phyloP scores from a whole-genome alignment of 2,113 vertebrate species.

The Gila orcuttii region DNA sequence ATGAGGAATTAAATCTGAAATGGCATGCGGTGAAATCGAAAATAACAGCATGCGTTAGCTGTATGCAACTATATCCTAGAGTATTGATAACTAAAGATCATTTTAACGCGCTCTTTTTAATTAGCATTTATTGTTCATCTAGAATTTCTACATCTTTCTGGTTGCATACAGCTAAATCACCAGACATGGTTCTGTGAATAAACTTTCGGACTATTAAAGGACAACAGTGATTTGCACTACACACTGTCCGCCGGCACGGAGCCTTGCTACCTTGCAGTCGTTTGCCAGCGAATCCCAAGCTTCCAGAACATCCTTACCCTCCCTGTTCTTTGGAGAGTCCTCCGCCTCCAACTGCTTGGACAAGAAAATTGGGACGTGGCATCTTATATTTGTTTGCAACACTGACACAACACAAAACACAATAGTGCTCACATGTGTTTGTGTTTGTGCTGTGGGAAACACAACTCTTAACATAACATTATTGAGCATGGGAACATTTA shows the following conservation, averaged over 20 bases:
- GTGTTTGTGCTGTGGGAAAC: constrained; percentile 15
- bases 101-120: neutral
- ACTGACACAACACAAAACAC: constrained; percentile 16
- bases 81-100: neutral
- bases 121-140: neutral
- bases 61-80: constrained; percentile 70
- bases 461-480: neutral
- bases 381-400: constrained; percentile 18
- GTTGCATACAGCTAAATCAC: constrained; percentile 69
- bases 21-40: constrained; percentile 54
- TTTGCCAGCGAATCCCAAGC: constrained; percentile 80
- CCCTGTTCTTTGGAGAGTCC: constrained; percentile 73
- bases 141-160: constrained; percentile 26
- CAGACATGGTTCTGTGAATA: constrained; percentile 48
- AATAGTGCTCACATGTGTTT: neutral
- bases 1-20: constrained; percentile 54
- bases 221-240: constrained; percentile 35
- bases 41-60: constrained; percentile 54
- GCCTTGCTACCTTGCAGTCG: constrained; percentile 81
- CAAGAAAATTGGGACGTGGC: constrained; percentile 75
- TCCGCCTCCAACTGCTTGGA: constrained; percentile 78
- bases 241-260: constrained; percentile 50
- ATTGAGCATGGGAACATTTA: constrained; percentile 38
- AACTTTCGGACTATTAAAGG: neutral
- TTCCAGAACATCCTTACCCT: constrained; percentile 77